Conservation (phyloP, 2,797 vertebrate species). For the Morelia viridis region DNA sequence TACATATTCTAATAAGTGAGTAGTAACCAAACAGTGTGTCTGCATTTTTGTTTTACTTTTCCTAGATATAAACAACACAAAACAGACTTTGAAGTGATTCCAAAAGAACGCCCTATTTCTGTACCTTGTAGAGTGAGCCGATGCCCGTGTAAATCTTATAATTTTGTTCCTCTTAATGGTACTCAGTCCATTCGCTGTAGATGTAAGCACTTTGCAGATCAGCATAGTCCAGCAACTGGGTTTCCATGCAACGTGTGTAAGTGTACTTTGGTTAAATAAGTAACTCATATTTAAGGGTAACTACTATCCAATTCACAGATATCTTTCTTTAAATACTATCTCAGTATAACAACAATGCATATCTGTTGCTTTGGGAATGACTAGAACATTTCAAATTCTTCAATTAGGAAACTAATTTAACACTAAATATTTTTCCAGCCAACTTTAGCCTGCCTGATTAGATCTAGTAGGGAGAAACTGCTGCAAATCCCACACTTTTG, state of each 20-base stretch:
- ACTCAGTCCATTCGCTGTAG: slow-evolving; percentile 81
- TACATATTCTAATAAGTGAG: background rate
- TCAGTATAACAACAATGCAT: background rate
- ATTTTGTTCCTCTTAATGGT: slow-evolving; percentile 78
- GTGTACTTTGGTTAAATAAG: slow-evolving; percentile 52
- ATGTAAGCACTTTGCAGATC: slow-evolving; percentile 85
- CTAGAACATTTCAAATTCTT: background rate
- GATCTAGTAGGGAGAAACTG: background rate
- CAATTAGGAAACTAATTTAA: slow-evolving; percentile 1
- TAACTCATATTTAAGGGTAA: background rate
- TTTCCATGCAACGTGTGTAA: slow-evolving; percentile 84
- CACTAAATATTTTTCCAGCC: background rate
- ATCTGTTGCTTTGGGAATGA: background rate
- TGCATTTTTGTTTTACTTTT: background rate
- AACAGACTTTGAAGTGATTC: slow-evolving; percentile 84
- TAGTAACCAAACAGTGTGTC: background rate
- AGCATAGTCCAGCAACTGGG: slow-evolving; percentile 77
- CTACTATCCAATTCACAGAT: background rate
- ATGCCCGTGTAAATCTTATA: slow-evolving; percentile 80
- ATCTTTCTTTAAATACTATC: background rate
- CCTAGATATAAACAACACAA: slow-evolving; percentile 90
- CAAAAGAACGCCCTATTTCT: slow-evolving; percentile 75
- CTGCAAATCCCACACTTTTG: background rate
- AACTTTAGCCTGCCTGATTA: background rate
- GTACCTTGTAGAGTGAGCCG: slow-evolving; percentile 79